phyloP scores from a whole-genome alignment of 2,888 invertebrate genomes.

The Lasiommata megera region DNA sequence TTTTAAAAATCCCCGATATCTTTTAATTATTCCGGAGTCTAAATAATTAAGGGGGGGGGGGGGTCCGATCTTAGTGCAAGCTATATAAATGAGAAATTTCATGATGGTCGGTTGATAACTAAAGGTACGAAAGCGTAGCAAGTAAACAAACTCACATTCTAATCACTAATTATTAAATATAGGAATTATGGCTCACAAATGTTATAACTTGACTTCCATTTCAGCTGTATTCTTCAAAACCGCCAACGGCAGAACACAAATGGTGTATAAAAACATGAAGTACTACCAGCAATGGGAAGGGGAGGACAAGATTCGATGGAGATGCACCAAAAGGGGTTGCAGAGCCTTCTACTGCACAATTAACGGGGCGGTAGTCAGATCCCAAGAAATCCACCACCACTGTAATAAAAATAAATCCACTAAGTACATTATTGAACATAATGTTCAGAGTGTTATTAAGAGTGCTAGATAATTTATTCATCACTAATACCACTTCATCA shows the following conservation, averaged over 20 bases:
- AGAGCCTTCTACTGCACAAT: conserved; percentile 41
- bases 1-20: no score
- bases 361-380: conserved; percentile 35
- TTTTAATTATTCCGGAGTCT: no score
- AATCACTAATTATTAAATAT: no score
- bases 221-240: conserved; percentile 35
- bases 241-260: conserved; percentile 39
- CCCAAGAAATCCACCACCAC: conserved; percentile 37
- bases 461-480: not conserved
- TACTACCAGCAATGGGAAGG: conserved; percentile 44
- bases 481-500: no score
- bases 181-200: not conserved
- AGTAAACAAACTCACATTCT: no score
- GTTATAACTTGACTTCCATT: conserved; percentile 13
- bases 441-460: not conserved
- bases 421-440: not conserved
- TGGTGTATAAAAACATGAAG: conserved; percentile 45
- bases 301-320: conserved; percentile 41
- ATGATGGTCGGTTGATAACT: no score
- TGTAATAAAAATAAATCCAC: not conserved
- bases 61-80: no score
- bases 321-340: conserved; percentile 47
- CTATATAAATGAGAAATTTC: no score
- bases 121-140: no score
- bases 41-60: no score